Base-by-base conservation (phyloP, 2,888 invertebrate genomes). In the Protonemura montana region DNA sequence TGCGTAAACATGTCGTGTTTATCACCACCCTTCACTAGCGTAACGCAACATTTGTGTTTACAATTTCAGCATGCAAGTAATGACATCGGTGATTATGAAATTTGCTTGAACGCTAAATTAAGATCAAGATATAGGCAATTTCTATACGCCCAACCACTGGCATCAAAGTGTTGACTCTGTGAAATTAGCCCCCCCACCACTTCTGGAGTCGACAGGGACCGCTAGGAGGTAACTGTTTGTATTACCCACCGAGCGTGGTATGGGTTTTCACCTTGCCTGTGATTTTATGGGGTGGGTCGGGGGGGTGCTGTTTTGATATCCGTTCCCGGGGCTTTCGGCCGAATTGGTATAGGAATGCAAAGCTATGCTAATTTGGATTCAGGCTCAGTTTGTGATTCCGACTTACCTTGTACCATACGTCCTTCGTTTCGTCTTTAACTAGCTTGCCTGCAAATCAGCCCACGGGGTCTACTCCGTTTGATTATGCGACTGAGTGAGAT, bases 301-400 rank as follows among this genome's bases (percentile, higher is more conserved):
- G 16, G 59, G 59, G 59, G 59, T 35, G 59, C 59, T 59, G 13
- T 21, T 59, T 59, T 59, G 59, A 59, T 59, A 16, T n/a, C 13
- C 6, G 21, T 1, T 2, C 13, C 59, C 5, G 35, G 35, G 10
- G 59, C 59, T 21, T 59, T 13, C 6, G 59, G 59, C 59, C 59
- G 35, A 35, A 10, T 3, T 35, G n/a, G 10, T 35, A 35, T 10
- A 59, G 59, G 59, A 59, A 59, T 59, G 59, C 16, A 3, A 59
- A 59, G 59, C 59, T 59, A 59, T 59, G 59, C 59, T 59, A 59
- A 59, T n/a, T n/a, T n/a, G n/a, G n/a, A n/a, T 59, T 59, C 59
- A 10, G 13, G 59, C 35, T 35, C 35, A 6, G 35, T 10, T 35
- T 35, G 35, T 6, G 35, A 35, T 35, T 3, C 35, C 5, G 35